A percentile compares a stretch with the other conserved stretches of the same genome.
phyloP scores from a whole-genome alignment of 2,888 invertebrate genomes.

The Augiades crinisus region DNA sequence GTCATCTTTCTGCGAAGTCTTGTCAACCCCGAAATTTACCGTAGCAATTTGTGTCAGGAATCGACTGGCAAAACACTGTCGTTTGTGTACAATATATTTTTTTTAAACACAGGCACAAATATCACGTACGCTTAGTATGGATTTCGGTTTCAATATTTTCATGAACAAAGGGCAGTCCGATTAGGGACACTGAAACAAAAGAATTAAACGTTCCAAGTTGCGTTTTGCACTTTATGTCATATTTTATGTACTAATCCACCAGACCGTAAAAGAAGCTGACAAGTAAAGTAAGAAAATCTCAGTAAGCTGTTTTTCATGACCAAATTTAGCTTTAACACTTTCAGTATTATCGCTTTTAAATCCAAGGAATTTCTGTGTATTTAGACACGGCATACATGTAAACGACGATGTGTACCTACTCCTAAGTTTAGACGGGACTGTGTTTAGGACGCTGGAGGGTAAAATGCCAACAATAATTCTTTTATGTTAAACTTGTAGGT shows the following conservation, averaged over 20 bases:
- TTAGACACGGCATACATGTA: neutral
- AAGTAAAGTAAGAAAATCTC: slow-evolving; percentile 1
- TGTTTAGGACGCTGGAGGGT: too few relatives aligned
- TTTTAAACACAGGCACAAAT: too few relatives aligned
- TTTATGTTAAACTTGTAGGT: neutral
- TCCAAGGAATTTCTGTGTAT: neutral
- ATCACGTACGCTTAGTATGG: too few relatives aligned
- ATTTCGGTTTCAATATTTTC: too few relatives aligned
- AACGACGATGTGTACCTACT: neutral
- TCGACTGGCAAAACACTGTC: neutral
- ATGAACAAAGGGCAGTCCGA: neutral
- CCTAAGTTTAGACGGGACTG: neutral
- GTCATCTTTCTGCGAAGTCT: slow-evolving; percentile 48
- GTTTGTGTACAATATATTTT: too few relatives aligned
- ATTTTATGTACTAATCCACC: slow-evolving; percentile 5
- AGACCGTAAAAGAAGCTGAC: slow-evolving; percentile 22
- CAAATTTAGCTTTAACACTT: neutral
- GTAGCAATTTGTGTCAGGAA: neutral
- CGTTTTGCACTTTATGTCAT: slow-evolving; percentile 7
- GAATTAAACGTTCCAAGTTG: neutral
- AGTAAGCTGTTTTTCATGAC: slow-evolving; percentile 8
- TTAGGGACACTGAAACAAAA: neutral
- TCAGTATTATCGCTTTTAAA: neutral
- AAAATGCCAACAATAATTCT: neutral
- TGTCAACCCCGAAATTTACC: neutral